Evolutionary conservation across 2,888 invertebrate genomes (phyloP).

Genomic region (Auanema sp.): DNA sequence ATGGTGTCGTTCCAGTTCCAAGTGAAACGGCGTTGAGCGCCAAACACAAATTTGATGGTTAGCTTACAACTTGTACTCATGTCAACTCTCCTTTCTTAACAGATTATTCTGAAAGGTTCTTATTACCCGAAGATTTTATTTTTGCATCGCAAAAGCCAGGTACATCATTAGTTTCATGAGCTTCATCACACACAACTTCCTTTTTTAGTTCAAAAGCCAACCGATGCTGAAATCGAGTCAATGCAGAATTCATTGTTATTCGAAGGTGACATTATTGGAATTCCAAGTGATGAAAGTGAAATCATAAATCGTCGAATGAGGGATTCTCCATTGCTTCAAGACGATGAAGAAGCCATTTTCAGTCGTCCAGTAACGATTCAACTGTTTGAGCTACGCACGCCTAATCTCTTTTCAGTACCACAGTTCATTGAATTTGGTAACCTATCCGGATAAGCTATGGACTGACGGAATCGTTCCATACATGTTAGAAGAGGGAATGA

Average conservation of each 20-base stretch:
- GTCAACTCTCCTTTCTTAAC: slow-evolving; percentile 18
- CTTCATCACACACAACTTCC: background rate
- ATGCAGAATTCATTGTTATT: slow-evolving; percentile 64
- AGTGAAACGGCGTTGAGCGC: slow-evolving; percentile 33
- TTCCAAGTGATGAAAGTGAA: slow-evolving; percentile 40
- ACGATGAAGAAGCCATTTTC: slow-evolving; percentile 43
- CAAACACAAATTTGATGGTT: slow-evolving; percentile 41
- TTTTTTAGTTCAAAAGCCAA: slow-evolving; percentile 47
- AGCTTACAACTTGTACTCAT: background rate
- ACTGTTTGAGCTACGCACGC: too few species aligned
- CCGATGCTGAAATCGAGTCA: slow-evolving; percentile 52
- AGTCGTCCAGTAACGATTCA: slow-evolving; percentile 44
- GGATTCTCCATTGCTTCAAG: slow-evolving; percentile 36
- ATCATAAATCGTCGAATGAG: slow-evolving; percentile 33
- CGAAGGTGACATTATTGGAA: slow-evolving; percentile 72
- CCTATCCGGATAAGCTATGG: slow-evolving; percentile 64
- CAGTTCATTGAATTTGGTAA: slow-evolving; percentile 62
- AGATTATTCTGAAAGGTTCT: slow-evolving; percentile 56
- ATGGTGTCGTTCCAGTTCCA: slow-evolving; percentile 32
- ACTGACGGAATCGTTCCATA: slow-evolving; percentile 58
- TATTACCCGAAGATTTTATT: slow-evolving; percentile 61
- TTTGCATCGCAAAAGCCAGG: slow-evolving; percentile 53
- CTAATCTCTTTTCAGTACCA: slow-evolving; percentile 54
- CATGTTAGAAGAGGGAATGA: slow-evolving; percentile 63
- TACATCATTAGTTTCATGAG: slow-evolving; percentile 8